Conservation (phyloP, 2,888 invertebrate genomes). For the Lasioglossum oenotherae region DNA sequence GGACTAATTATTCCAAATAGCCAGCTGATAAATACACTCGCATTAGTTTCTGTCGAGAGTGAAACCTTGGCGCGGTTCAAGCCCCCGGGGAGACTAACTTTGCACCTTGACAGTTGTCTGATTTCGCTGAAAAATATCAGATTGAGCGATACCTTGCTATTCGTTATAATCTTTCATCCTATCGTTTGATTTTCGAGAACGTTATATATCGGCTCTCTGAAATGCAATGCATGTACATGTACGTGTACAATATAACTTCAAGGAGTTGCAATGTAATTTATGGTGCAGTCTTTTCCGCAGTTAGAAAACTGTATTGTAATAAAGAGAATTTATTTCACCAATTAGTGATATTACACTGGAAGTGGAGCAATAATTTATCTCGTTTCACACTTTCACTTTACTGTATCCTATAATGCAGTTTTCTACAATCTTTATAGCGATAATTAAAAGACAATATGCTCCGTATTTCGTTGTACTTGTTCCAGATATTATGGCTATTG, state of each 20-base stretch:
- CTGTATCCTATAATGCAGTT: neutral
- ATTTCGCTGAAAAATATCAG: neutral
- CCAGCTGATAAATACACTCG: conserved; percentile 4
- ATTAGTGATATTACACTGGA: neutral
- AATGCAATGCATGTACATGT: neutral
- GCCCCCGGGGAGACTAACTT: conserved; percentile 5
- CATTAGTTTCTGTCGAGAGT: conserved; percentile 2
- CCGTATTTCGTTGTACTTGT: neutral
- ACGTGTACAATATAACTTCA: too few species aligned
- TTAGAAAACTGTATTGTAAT: neutral
- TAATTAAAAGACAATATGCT: neutral
- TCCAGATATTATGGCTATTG: too few species aligned
- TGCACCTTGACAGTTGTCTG: neutral
- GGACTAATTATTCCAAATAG: conserved; percentile 17
- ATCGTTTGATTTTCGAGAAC: neutral
- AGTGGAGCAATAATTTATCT: neutral
- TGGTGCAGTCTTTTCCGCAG: too few species aligned
- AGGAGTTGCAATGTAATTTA: neutral
- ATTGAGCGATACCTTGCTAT: neutral
- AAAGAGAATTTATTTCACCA: neutral
- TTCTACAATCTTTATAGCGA: neutral
- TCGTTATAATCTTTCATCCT: neutral
- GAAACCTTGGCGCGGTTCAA: conserved; percentile 5
- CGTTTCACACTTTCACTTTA: neutral
- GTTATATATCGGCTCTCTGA: neutral